Conservation (phyloP, 2,888 invertebrate species). For the Drosophila peninsularis region DNA sequence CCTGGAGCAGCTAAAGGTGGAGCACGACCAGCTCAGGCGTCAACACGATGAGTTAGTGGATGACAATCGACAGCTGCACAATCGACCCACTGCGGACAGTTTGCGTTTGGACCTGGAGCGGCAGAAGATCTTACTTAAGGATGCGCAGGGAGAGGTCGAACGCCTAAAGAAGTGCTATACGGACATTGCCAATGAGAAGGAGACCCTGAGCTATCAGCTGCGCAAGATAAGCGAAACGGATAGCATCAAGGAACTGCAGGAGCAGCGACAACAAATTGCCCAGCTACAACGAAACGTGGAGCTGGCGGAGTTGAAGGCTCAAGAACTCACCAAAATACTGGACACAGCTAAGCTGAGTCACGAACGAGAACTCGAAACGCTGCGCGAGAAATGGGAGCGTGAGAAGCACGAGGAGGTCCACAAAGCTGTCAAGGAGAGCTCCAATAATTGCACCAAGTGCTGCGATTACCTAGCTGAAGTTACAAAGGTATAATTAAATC, state of each 20-base stretch:
- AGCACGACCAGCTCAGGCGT: constrained; percentile 74
- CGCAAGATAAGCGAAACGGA: constrained; percentile 86
- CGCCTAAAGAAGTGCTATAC: constrained; percentile 86
- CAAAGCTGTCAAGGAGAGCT: constrained; percentile 60
- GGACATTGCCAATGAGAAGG: constrained; percentile 87
- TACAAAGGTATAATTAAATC: constrained; percentile 73
- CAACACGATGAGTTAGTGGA: constrained; percentile 73
- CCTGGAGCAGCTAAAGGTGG: constrained; percentile 81
- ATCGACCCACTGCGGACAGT: constrained; percentile 57
- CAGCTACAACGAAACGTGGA: constrained; percentile 85
- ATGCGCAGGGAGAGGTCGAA: constrained; percentile 86
- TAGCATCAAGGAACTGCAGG: constrained; percentile 85
- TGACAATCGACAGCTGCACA: constrained; percentile 72
- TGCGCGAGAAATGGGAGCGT: constrained; percentile 76
- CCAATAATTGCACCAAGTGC: constrained; percentile 80
- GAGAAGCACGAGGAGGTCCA: constrained; percentile 53
- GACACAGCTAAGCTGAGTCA: constrained; percentile 85
- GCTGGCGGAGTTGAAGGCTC: constrained; percentile 80
- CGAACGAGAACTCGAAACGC: constrained; percentile 75
- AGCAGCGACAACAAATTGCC: constrained; percentile 86
- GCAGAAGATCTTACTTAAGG: constrained; percentile 86
- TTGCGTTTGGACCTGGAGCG: constrained; percentile 85
- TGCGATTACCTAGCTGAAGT: constrained; percentile 77
- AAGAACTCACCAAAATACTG: constrained; percentile 85
- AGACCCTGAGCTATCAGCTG: constrained; percentile 86